Evolutionary conservation across 23 tunicate species (phyloP).

Genomic region (Styela plicata): DNA sequence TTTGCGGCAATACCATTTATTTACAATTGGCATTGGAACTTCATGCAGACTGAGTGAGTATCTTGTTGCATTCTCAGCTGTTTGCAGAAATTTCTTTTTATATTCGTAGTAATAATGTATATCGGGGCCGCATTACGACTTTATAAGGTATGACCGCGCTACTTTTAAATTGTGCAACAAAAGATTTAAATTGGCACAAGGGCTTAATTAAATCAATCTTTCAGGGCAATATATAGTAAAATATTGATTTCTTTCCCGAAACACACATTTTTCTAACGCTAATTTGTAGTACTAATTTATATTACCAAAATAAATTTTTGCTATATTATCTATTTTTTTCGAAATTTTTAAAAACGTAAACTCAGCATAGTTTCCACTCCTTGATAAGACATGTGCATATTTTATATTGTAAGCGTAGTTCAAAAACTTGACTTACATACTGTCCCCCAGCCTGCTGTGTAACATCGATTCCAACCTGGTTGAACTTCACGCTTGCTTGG

Average conservation of each 20-base stretch:
- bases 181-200: no score
- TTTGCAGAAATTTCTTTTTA: neutral
- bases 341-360: neutral
- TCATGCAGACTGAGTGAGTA: conserved; percentile 56
- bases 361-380: neutral
- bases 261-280: neutral
- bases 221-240: no score
- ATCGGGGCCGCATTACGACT: no score
- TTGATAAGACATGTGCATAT: neutral
- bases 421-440: conserved; percentile 19
- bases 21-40: conserved; percentile 59
- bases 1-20: conserved; percentile 31
- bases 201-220: no score
- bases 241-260: no score
- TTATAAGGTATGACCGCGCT: no score
- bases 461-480: conserved; percentile 47
- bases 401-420: neutral
- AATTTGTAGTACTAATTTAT: neutral
- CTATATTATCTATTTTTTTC: neutral
- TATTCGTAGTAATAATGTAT: no score
- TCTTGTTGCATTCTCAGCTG: conserved; percentile 35
- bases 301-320: neutral
- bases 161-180: no score
- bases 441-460: conserved; percentile 88
- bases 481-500: conserved; percentile 46